Base-by-base conservation (phyloP, 1,140 invertebrate species). In the Amphibalanus amphitrite region DNA sequence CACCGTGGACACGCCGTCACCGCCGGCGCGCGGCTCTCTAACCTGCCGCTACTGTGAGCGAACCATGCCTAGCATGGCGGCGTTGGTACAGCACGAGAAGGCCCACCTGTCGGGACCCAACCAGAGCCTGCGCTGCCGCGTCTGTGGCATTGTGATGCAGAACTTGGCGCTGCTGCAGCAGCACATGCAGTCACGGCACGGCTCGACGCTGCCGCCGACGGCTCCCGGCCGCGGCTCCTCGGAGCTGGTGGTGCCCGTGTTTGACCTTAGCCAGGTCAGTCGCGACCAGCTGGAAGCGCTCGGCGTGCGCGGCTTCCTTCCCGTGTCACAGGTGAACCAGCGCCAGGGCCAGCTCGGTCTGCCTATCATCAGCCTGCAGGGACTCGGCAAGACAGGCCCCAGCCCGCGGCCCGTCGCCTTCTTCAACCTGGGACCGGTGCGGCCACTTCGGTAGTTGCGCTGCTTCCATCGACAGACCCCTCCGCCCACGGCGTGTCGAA, bases 261-360 rank as follows among this genome's bases (percentile, higher is more conserved):
- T 67, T 28, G 65, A 67, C 65, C 65, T 67, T 0, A 28, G 26
- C 8, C 65, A 28, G 26, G 65, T 67, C 26, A 67, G 65, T 26
- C n/a, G 65, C 3, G 65, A 67, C 6, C 65, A 67, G 65, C 65
- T 67, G 65, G 65, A 67, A 17, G 26, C 6, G 65, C 28, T 67
- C n/a, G 65, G 65, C n/a, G 65, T 67, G 28, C 65, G 65, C 28
- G 65, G 65, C n/a, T 67, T 67, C 28, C 65, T 67, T 8, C 65
- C 65, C 3, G 65, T 67, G 26, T 67, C 65, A 3, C 65, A 67
- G 65, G 28, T 67, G 4, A 67, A 67, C 65, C 65, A 67, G 65
- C 65, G 65, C 6, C 65, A 67, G 65, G 65, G 65, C 8, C 65
- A 67, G 28, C 65, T 67, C 10, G 65, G 65, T 8, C 65, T 67